Evolutionary conservation across 2,113 vertebrate species (phyloP).

Genomic region (Phyllostomus discolor): DNA sequence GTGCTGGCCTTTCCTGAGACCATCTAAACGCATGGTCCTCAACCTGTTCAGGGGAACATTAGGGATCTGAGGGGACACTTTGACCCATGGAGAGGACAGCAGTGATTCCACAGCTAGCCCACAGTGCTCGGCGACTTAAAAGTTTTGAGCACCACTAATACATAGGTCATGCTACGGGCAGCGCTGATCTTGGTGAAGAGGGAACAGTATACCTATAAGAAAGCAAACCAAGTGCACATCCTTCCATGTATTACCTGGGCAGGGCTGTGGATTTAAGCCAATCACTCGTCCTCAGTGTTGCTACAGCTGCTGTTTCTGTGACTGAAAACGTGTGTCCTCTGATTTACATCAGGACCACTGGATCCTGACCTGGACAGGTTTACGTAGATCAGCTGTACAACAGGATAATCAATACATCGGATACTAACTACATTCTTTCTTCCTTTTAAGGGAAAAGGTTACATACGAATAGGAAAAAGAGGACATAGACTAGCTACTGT

Average conservation of each 20-base stretch:
- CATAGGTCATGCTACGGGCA: not conserved
- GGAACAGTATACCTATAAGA: not conserved
- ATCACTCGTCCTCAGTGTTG: not conserved
- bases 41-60: not conserved
- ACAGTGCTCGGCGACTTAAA: not conserved
- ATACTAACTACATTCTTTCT: not conserved
- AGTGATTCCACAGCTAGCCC: not conserved
- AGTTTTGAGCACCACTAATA: not conserved
- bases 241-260: not conserved
- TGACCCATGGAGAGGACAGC: not conserved
- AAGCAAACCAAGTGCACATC: not conserved
- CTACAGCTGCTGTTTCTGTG: not conserved
- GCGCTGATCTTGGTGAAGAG: not conserved
- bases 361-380: not conserved
- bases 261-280: not conserved
- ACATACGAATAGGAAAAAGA: not conserved
- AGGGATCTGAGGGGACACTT: not conserved
- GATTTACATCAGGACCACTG: not conserved
- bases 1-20: not conserved
- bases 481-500: not conserved
- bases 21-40: not conserved
- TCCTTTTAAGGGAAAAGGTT: slow-evolving; percentile 16
- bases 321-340: not conserved
- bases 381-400: not conserved
- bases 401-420: not conserved